Evolutionary conservation across 2,113 vertebrate species (phyloP), one percentile per base, ranked within the genome.

Genomic region (Scomber colias): DNA sequence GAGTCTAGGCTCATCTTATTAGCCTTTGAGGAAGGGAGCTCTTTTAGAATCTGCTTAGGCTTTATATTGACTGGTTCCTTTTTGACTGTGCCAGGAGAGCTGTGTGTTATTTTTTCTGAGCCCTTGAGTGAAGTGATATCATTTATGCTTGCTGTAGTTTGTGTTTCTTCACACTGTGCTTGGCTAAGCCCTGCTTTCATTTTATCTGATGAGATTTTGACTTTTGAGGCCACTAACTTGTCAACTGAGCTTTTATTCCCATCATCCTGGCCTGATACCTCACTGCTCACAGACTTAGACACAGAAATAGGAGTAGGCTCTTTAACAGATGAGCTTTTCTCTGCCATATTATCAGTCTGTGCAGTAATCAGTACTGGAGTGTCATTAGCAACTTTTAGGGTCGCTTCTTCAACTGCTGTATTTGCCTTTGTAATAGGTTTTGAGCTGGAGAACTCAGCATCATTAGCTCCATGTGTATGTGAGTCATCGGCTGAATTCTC

Each of bases 401-500:
- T 51, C 62, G 21, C 71, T 54, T 83, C 61, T 66, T 77, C 70
- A 14, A 7, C 48, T n/a, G 61, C 71, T 10, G 46, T 46, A 45
- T 51, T 44, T 65, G 69, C 54, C 82, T 74, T 75, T 44, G 67
- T 77, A 54, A 79, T 30, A 67, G 68, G 65, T 24, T 81, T 68
- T 27, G 77, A 54, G 13, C 65, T 72, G 65, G 69, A 44, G 46
- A 77, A 15, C 21, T 79, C 69, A 8, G 21, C 71, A 80, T 63
- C 85, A 88, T 75, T 84, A 85, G 81, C 82, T 84, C 82, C 65
- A 76, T 54, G 82, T 78, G 87, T 10, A 11, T 63, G 81, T 92
- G 92, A 91, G 72, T 92, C 90, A 92, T 88, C 64, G 0, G 11
- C 19, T 49, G 77, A 65, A 60, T 79, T 85, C 46, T 85, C 68